Conservation (phyloP, 2,888 invertebrate species). For the Drosophila ezoana region DNA sequence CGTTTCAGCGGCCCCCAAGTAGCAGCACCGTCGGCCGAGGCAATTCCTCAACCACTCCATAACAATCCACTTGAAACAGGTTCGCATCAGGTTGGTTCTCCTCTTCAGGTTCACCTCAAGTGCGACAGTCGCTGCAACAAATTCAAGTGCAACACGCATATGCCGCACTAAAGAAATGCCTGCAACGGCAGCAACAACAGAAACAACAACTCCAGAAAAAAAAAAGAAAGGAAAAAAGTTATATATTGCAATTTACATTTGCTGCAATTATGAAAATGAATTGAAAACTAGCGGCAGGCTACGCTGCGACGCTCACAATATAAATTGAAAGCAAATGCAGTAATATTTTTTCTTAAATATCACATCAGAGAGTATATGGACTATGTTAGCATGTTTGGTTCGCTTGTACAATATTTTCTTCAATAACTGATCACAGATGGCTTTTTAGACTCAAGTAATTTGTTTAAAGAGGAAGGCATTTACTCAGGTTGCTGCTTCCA, state of each 20-base stretch:
- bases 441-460: too few species aligned
- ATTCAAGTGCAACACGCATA: constrained; percentile 81
- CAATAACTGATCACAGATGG: too few species aligned
- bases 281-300: constrained; percentile 68
- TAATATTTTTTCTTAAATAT: constrained; percentile 24
- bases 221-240: constrained; percentile 34
- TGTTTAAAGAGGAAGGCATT: too few species aligned
- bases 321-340: constrained; percentile 69
- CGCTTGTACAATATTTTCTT: too few species aligned
- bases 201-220: constrained; percentile 7
- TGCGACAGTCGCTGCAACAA: constrained; percentile 77
- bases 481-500: too few species aligned
- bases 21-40: constrained; percentile 24
- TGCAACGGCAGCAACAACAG: constrained; percentile 10
- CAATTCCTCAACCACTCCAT: constrained; percentile 40
- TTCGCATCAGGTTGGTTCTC: constrained; percentile 49
- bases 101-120: constrained; percentile 64
- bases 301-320: constrained; percentile 43
- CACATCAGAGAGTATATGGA: constrained; percentile 5
- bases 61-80: constrained; percentile 65
- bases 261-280: constrained; percentile 81
- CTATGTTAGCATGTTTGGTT: not conserved
- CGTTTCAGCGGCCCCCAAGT: constrained; percentile 69
- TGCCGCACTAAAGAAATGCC: constrained; percentile 62
- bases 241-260: constrained; percentile 80